phyloP scores from a whole-genome alignment of 2,113 vertebrate species.

The Nerophis lumbriciformis region DNA sequence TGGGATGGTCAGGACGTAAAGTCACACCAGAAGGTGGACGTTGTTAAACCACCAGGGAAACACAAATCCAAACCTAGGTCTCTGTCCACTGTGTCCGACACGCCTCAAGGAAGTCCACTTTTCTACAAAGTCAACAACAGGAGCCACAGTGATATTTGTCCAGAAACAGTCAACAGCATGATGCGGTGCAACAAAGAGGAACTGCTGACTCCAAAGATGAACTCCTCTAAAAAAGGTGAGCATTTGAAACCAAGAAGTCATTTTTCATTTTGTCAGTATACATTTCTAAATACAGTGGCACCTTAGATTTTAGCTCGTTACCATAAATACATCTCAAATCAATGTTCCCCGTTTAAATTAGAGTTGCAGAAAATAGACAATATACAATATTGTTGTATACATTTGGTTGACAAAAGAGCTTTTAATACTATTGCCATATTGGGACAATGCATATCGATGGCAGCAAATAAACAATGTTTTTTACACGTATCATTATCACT shows the following conservation, averaged over 20 bases:
- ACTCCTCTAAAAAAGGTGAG: conserved; percentile 75
- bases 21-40: conserved; percentile 34
- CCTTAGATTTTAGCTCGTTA: no score
- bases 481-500: no score
- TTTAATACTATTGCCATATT: no score
- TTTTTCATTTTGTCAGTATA: conserved; percentile 18
- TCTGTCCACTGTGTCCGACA: conserved; percentile 65
- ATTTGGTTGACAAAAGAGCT: no score
- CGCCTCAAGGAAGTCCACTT: conserved; percentile 72
- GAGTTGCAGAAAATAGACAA: no score
- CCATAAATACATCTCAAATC: no score
- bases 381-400: no score
- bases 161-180: conserved; percentile 61
- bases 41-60: conserved; percentile 51
- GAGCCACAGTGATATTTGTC: conserved; percentile 60
- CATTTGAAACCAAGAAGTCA: background rate
- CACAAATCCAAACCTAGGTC: conserved; percentile 64
- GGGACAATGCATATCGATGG: no score
- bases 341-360: no score
- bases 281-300: conserved; percentile 5
- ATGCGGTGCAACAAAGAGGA: conserved; percentile 68
- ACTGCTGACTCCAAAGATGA: conserved; percentile 66
- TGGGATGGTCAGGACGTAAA: conserved; percentile 3
- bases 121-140: conserved; percentile 61
- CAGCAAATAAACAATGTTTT: no score